Percentiles rank a stretch among this genome's conserved stretches.
Evolutionary conservation across 1,140 invertebrate genomes (phyloP).

Genomic region (Zaprionus taronus): DNA sequence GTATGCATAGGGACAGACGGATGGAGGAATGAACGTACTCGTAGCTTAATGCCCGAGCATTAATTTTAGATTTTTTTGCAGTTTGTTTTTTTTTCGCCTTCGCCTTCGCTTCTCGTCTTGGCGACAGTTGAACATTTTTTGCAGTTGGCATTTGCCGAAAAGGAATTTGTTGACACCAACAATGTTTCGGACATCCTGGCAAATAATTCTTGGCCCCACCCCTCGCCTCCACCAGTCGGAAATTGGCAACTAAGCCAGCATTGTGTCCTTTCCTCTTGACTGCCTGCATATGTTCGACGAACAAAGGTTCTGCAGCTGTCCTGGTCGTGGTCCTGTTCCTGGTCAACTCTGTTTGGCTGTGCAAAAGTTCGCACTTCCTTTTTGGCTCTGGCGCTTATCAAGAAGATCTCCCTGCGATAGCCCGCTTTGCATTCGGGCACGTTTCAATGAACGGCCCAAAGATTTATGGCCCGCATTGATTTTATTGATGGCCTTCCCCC

Average conservation of each 20-base stretch:
- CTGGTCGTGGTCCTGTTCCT: slow-evolving; percentile 16
- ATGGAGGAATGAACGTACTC: slow-evolving; percentile 21
- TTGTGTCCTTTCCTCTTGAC: slow-evolving; percentile 76
- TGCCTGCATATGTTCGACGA: slow-evolving; percentile 72
- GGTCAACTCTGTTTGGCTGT: slow-evolving; percentile 36
- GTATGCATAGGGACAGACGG: slow-evolving; percentile 37
- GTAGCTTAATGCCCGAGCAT: slow-evolving; percentile 56
- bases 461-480: slow-evolving; percentile 78
- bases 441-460: slow-evolving; percentile 71
- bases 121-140: slow-evolving; percentile 55
- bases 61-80: slow-evolving; percentile 58
- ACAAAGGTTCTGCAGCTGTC: slow-evolving; percentile 11
- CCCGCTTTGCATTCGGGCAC: slow-evolving; percentile 59
- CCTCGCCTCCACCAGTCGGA: slow-evolving; percentile 39
- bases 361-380: slow-evolving; percentile 57
- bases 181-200: slow-evolving; percentile 83
- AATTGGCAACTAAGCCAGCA: slow-evolving; percentile 77
- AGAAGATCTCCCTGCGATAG: slow-evolving; percentile 12
- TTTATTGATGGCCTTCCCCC: slow-evolving; percentile 67
- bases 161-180: slow-evolving; percentile 82
- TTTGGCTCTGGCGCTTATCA: slow-evolving; percentile 55
- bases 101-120: slow-evolving; percentile 9
- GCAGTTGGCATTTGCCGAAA: slow-evolving; percentile 65
- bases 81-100: not conserved
- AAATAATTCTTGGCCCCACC: slow-evolving; percentile 69